phyloP scores from a whole-genome alignment of 2,888 invertebrate species.

The Periphyllus acericola region DNA sequence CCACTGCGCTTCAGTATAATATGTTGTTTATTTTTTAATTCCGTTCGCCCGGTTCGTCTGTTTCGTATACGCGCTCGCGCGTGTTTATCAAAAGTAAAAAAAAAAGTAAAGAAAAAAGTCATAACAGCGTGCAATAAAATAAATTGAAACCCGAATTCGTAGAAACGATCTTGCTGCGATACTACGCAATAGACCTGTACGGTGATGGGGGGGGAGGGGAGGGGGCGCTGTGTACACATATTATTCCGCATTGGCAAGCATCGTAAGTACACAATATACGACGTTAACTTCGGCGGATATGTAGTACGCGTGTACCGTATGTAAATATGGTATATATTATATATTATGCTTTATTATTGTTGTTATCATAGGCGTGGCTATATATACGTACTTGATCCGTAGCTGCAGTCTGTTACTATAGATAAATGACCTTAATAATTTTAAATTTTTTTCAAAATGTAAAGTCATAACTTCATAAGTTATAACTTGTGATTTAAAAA shows the following conservation, averaged over 20 bases:
- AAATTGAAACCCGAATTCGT: background rate
- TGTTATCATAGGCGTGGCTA: no score
- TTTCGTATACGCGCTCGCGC: background rate
- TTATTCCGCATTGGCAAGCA: background rate
- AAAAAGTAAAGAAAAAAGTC: background rate
- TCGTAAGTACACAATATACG: background rate
- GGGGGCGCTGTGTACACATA: background rate
- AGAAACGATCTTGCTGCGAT: background rate
- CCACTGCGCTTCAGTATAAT: background rate
- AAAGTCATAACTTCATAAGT: no score
- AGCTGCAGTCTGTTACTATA: no score
- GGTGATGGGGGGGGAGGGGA: no score
- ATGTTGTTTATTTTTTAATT: slow-evolving; percentile 45
- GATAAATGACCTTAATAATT: no score
- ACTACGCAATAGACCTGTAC: background rate
- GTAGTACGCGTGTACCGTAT: no score
- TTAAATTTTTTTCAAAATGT: no score
- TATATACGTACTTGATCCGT: no score
- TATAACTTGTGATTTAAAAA: no score
- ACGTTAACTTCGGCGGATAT: background rate
- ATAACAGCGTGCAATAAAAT: background rate
- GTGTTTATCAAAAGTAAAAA: background rate
- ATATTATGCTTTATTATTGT: no score
- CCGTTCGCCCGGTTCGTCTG: background rate
- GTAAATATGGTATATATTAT: no score